Evolutionary conservation across 2,888 invertebrate species (phyloP).

Genomic region (Teinopalpus imperialis): DNA sequence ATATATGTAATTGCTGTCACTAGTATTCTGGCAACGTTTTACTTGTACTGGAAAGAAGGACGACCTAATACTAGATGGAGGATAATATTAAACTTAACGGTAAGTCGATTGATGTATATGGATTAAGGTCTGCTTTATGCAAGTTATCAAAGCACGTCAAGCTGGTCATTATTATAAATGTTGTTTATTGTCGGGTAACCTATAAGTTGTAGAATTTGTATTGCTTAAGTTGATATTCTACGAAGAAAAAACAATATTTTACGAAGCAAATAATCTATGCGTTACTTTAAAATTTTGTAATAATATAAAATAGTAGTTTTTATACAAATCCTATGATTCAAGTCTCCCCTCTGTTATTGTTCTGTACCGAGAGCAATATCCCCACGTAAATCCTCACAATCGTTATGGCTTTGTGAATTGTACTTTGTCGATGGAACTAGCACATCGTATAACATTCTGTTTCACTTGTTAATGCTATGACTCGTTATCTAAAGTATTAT

Average conservation of each 20-base stretch:
- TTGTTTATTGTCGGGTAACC: not conserved
- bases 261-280: no score
- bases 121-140: no score
- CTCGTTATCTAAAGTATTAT: slow-evolving; percentile 1
- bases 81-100: no score
- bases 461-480: slow-evolving; percentile 40
- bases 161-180: not conserved
- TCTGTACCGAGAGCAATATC: slow-evolving; percentile 45
- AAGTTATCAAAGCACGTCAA: no score
- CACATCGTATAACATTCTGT: slow-evolving; percentile 60
- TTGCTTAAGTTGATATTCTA: no score
- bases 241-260: no score
- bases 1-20: no score
- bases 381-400: slow-evolving; percentile 67
- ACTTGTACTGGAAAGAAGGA: no score
- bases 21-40: no score
- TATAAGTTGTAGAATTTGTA: no score
- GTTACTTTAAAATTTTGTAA: slow-evolving; percentile 1
- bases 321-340: slow-evolving; percentile 17
- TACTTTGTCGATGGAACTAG: slow-evolving; percentile 55
- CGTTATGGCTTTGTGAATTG: slow-evolving; percentile 65
- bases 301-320: slow-evolving; percentile 12
- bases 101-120: no score
- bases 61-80: no score
- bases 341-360: slow-evolving; percentile 3